Base-by-base conservation (phyloP, 2,888 invertebrate species). In the Drosophila fulvimacula region DNA sequence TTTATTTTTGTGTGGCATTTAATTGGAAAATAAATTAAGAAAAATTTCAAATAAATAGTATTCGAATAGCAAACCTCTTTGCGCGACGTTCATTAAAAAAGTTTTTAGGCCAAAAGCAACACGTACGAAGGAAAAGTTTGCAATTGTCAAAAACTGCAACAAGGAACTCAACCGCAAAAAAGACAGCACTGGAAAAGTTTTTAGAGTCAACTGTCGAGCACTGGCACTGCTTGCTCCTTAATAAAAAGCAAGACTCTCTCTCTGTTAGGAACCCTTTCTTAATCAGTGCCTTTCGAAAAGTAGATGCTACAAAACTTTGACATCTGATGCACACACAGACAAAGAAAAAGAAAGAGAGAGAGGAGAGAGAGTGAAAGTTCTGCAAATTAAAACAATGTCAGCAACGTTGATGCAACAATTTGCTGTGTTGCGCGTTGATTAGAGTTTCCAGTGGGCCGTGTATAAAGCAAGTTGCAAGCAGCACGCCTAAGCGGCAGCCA, bases 121-220 rank as follows among this genome's bases (percentile, higher is more conserved):
- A 83, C 88, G 83, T 82, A 70, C 62, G 69, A 53, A 55, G 51
- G 27, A 67, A 78, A 83, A 73, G 76, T 83, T 88, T 76, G 58
- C 87, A 78, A 83, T 88, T 83, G 83, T 83, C 87, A 86, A 83
- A 88, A 88, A 86, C 79, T 86, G 73, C 88, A 88, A 86, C 81
- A 88, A 86, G 73, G 73, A 71, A 76, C 55, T 69, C 73, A 76
- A 79, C 85, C 88, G 62, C 79, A 79, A 64, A 73, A 69, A 63
- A 63, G 57, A 55, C 56, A 52, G 51, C 36, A 52, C 53, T 53
- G 46, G 42, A 58, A 76, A 76, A 76, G 66, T 76, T 76, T 61
- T 30, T 27, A 46, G 53, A 76, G 70, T 70, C 76, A 76, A 66
- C 57, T 76, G 81, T 52, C 69, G 51, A 24, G 60, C 60, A 61